Evolutionary conservation across 2,113 vertebrate species (phyloP).

Genomic region (Tetrax tetrax): DNA sequence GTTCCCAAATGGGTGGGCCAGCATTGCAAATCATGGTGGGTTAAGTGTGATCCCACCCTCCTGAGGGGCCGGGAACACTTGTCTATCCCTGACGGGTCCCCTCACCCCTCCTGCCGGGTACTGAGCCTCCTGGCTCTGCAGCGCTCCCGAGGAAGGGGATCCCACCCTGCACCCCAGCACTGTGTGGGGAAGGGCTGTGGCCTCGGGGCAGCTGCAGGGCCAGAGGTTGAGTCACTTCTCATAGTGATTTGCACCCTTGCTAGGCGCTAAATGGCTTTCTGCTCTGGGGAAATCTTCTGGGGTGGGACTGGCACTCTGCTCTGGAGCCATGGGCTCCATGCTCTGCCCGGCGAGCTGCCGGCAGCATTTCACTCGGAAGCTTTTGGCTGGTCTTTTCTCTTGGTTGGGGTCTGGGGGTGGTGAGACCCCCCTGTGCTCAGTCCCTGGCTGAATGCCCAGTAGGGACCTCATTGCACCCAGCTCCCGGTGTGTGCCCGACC

Average conservation of each 20-base stretch:
- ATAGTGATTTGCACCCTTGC: neutral
- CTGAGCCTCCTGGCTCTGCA: neutral
- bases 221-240: neutral
- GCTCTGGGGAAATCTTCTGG: neutral
- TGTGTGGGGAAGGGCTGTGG: neutral
- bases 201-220: neutral
- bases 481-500: neutral
- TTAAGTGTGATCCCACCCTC: neutral
- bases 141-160: neutral
- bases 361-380: neutral
- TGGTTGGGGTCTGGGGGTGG: too few species aligned
- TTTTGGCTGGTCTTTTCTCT: neutral
- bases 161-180: fast-evolving
- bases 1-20: neutral
- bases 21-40: neutral
- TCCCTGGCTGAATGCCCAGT: neutral
- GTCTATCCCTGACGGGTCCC: neutral
- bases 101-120: neutral
- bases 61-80: neutral
- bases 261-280: neutral
- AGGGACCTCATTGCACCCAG: neutral
- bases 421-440: neutral
- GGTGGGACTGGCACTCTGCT: neutral
- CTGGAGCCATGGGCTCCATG: neutral
- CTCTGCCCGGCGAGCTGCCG: neutral